Base-by-base conservation (phyloP, 2,888 invertebrate species). In the Melangyna quadrimaculata region DNA sequence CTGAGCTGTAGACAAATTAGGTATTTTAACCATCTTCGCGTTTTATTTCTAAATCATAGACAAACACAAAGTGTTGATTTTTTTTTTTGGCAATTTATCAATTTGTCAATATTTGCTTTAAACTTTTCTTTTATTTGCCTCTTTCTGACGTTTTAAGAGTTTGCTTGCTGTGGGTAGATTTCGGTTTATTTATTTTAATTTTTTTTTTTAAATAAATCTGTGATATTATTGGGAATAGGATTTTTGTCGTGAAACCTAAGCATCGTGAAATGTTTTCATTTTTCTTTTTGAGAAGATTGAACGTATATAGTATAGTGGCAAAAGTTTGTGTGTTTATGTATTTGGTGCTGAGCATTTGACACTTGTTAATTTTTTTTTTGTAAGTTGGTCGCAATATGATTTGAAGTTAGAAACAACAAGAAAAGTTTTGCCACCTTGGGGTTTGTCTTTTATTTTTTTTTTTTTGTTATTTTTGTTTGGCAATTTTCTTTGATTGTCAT, bases 41-140 rank as follows among this genome's bases (percentile, higher is more conserved):
- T 53, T 78, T n/a, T 82, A 73, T 78, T 45, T 59, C 67, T 73
- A 82, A 82, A 73, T 82, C 81, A 53, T 53, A 78, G 67, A 35
- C 72, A 78, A 82, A 78, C 72, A 72, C 35, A 69, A 72, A 67
- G 59, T 82, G 82, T 82, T 82, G 77, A 77, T 72, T 55, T 53
- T 9, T 37, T n/a, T 51, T 59, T 32, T 72, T 78, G 77, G 81
- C 81, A 81, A 81, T 35, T 77, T 77, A 81, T 82, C 72, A 78
- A 78, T 82, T 78, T 69, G 72, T 78, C 78, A 82, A 82, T 78
- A 82, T 78, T 78, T 78, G 72, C 65, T 59, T n/a, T 53, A 67
- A 67, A 67, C 22, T 57, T 65, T 77, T 57, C 57, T 71, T 48
- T 45, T 51, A 19, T 35, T 35, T 35, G 27, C 9, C 4, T 65